Evolutionary conservation across 2,113 vertebrate genomes (phyloP).

Genomic region (Thermophis baileyi): DNA sequence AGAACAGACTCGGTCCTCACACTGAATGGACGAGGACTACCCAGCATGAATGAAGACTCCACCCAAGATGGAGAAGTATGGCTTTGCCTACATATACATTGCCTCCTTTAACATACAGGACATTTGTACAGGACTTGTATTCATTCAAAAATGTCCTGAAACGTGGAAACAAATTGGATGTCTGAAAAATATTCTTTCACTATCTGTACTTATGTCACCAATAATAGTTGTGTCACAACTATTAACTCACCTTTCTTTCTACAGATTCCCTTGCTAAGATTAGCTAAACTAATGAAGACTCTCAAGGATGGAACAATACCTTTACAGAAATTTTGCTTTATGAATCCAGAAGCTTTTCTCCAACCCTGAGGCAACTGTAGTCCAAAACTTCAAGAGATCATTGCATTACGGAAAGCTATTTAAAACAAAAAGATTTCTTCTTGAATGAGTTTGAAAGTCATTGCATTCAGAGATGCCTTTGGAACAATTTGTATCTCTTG

Average conservation of each 20-base stretch:
- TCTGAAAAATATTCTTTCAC: background rate
- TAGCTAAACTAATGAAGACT: background rate
- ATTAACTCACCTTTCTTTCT: background rate
- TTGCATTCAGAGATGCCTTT: conserved; percentile 45
- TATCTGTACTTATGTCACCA: background rate
- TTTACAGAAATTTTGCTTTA: background rate
- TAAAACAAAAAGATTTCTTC: background rate
- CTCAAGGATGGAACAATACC: background rate
- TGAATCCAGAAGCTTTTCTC: background rate
- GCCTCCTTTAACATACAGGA: background rate
- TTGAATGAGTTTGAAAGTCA: background rate
- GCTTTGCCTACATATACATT: background rate
- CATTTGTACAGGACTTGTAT: background rate
- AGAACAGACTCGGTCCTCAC: too few species aligned
- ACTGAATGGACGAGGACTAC: too few species aligned
- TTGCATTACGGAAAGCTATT: background rate
- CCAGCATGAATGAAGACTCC: too few species aligned
- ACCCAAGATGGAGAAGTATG: too few species aligned
- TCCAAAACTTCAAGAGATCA: background rate
- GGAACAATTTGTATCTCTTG: conserved; percentile 41
- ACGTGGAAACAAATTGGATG: background rate
- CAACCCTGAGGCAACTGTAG: background rate
- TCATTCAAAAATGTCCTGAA: background rate
- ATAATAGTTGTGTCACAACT: background rate
- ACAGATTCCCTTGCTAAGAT: background rate